These are phyloP conservation scores for Hemithea aestivaria DNA, from an alignment of 2,888 invertebrate species.

Conservation along the genomic window DNA sequence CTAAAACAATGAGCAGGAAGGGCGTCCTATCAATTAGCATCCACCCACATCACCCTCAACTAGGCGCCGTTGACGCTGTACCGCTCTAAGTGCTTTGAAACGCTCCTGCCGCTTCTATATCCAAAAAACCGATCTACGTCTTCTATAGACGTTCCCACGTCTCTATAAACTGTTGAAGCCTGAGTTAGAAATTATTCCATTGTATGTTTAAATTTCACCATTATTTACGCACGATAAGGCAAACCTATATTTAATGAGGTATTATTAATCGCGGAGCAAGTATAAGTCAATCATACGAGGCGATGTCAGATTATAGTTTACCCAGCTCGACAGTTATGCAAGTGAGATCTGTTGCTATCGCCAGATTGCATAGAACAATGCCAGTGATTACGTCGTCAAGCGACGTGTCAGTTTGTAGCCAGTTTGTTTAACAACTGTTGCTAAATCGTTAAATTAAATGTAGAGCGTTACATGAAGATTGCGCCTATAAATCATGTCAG, in stretches of 20 bases:
- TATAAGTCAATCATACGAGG: slow-evolving; percentile 68
- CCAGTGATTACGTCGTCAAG: slow-evolving; percentile 71
- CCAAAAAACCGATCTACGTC: slow-evolving; percentile 37
- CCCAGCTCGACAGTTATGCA: slow-evolving; percentile 71
- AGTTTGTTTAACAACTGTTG: slow-evolving; percentile 51
- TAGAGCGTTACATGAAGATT: slow-evolving; percentile 61
- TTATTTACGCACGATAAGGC: slow-evolving; percentile 54
- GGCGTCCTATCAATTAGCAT: slow-evolving; percentile 74
- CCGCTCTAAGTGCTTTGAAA: slow-evolving; percentile 63
- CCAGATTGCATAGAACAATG: slow-evolving; percentile 74
- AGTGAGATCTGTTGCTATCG: slow-evolving; percentile 68
- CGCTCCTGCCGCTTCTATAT: slow-evolving; percentile 33
- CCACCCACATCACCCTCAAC: slow-evolving; percentile 68
- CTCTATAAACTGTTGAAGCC: slow-evolving; percentile 43
- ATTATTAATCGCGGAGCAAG: slow-evolving; percentile 59
- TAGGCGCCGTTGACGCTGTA: slow-evolving; percentile 50
- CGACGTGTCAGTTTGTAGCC: slow-evolving; percentile 54
- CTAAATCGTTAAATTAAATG: slow-evolving; percentile 71
- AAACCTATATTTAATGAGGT: slow-evolving; percentile 53
- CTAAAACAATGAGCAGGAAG: slow-evolving; percentile 78
- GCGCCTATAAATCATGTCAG: slow-evolving; percentile 71
- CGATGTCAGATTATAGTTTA: slow-evolving; percentile 72
- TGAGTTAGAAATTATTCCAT: slow-evolving; percentile 50
- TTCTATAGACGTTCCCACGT: slow-evolving; percentile 25
- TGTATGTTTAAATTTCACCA: slow-evolving; percentile 55